A percentile compares a stretch with the other conserved stretches of the same genome.
These are phyloP conservation scores for Heliconius cydno DNA, from an alignment of 2,888 invertebrate species.

Conservation along the genomic window DNA sequence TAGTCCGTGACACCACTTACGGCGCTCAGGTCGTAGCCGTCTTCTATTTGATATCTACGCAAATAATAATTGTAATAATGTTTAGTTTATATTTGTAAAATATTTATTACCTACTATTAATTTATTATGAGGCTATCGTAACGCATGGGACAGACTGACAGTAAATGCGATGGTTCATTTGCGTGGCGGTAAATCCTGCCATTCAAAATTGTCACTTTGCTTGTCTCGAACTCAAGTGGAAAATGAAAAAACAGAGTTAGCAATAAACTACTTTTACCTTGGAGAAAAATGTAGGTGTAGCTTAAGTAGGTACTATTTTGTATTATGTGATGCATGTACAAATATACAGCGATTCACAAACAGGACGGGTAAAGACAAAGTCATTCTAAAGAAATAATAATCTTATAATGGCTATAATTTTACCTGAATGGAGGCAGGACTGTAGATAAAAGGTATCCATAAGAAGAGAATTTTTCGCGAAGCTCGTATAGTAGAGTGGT, in stretches of 20 bases:
- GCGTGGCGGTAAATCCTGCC: no score
- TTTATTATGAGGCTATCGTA: no score
- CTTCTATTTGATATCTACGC: constrained; percentile 82
- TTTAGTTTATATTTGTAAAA: not conserved
- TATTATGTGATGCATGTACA: not conserved
- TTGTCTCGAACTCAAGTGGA: no score
- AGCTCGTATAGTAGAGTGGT: constrained; percentile 84
- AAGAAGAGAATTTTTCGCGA: constrained; percentile 82
- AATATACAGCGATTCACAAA: not conserved
- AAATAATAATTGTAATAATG: not conserved
- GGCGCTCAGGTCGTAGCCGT: constrained; percentile 85
- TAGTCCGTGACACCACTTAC: constrained; percentile 86
- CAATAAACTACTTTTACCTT: no score
- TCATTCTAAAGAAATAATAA: not conserved
- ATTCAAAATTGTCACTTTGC: no score
- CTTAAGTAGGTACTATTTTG: no score
- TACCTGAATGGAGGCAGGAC: constrained; percentile 84
- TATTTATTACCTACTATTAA: no score
- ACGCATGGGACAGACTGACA: not conserved
- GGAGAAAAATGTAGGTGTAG: no score
- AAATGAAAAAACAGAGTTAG: no score
- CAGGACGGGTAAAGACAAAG: not conserved
- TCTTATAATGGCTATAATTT: not conserved
- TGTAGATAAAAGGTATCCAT: constrained; percentile 83
- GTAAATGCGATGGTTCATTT: not conserved